Base-by-base conservation (phyloP, 2,797 vertebrate genomes). In the Chanos chanos region DNA sequence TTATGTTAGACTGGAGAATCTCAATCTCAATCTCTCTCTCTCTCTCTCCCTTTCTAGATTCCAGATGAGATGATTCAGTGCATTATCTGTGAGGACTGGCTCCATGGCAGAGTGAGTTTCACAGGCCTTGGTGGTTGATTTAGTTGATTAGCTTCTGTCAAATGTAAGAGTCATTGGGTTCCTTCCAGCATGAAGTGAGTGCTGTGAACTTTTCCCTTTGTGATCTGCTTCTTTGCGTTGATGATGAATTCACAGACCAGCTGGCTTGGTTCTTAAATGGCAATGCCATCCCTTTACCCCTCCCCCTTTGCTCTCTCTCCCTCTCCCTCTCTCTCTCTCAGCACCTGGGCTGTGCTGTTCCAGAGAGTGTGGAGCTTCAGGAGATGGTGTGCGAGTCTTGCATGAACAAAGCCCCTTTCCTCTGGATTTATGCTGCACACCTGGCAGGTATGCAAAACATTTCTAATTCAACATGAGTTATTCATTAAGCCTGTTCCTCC, bases 61-160 rank as follows among this genome's bases (percentile, higher is more conserved):
- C 89, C 94, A 22, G 96, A 99, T 70, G 94, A 97, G 87, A 99
- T 99, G 96, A 97, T 99, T 72, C 96, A 99, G 10, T 99, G 96
- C 78, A 83, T 98, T 47, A 85, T 95, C 50, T 99, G 96, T 86
- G 96, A 99, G 83, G 96, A 99, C 75, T 99, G 96, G 96, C 92
- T 98, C 67, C 96, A 99, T 27, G 94, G 93, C 76, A 89, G 95
- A 91, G 96, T 99, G 86, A 92, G 94, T 53, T 52, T 53, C 4
- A 50, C 12, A 24, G 4, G 39, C 18, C 51, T 5, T 1, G 1
- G 25, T 25, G 6, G 1, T 3, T 12, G 12, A 30, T 7, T 1
- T 19, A 18, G 37, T 40, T 19, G 22, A 12, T 43, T 7, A 5
- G 18, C n/a, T n/a, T n/a, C n/a, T n/a, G n/a, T n/a, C 4, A 16